Percentiles rank a stretch among this genome's conserved stretches.
phyloP scores from a whole-genome alignment of 1,140 invertebrate species.

The Tenebrio molitor region DNA sequence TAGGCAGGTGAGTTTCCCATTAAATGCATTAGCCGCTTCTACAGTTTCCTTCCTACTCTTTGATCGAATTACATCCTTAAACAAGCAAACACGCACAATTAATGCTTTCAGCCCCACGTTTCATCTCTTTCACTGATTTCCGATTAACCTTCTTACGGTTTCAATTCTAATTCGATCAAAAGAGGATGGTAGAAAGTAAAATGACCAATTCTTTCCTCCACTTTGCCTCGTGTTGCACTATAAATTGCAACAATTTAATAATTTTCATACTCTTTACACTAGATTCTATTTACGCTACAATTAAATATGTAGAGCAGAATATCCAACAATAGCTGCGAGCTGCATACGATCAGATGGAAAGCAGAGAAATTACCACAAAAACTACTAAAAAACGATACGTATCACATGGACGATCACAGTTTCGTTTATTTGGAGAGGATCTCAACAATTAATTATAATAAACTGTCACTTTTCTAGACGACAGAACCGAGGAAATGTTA shows the following conservation, averaged over 20 bases:
- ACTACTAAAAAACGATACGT: constrained; percentile 4
- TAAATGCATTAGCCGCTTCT: constrained; percentile 6
- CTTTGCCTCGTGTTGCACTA: not conserved
- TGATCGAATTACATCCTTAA: constrained; percentile 25
- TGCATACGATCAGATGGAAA: constrained; percentile 26
- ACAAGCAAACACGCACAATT: constrained; percentile 24
- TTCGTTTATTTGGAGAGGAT: constrained; percentile 3
- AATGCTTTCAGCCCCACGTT: constrained; percentile 18
- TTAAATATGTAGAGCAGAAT: constrained; percentile 39
- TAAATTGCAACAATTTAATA: constrained; percentile 12
- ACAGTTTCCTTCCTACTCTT: constrained; percentile 19
- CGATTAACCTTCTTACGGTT: not conserved
- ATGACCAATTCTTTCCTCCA: not conserved
- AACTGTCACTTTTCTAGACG: constrained; percentile 21
- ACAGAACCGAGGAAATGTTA: not conserved
- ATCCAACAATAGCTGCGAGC: constrained; percentile 19
- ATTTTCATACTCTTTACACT: not conserved
- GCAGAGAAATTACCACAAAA: constrained; percentile 22
- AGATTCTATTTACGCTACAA: constrained; percentile 12
- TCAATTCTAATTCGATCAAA: not conserved
- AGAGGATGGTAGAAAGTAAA: constrained; percentile 8
- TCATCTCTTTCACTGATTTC: constrained; percentile 8
- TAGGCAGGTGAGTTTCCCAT: constrained; percentile 11
- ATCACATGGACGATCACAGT: not conserved
- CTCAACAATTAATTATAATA: not conserved